Percentiles rank a stretch among this genome's conserved stretches.
Evolutionary conservation across 2,797 vertebrate species (phyloP).

Genomic region (Dendrocincla fuliginosa): DNA sequence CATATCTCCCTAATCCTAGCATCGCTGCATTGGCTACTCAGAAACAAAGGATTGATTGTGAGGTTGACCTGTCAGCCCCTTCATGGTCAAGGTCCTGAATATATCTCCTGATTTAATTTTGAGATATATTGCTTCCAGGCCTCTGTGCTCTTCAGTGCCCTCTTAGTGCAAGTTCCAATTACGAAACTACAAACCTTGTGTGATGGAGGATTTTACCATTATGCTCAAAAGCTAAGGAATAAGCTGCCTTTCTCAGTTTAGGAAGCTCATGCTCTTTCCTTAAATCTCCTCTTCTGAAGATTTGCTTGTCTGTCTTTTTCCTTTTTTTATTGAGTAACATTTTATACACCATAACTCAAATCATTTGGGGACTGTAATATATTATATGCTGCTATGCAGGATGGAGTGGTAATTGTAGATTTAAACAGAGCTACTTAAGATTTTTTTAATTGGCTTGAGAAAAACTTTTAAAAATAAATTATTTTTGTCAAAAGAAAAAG

Average conservation of each 20-base stretch:
- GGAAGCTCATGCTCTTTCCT: slow-evolving; percentile 25
- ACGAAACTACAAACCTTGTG: background rate
- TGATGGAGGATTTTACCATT: slow-evolving; percentile 38
- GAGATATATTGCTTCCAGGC: slow-evolving; percentile 43
- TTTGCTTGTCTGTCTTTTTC: background rate
- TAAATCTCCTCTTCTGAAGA: slow-evolving; percentile 40
- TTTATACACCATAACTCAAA: background rate
- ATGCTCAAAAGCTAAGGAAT: slow-evolving; percentile 39
- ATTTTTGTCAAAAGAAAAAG: background rate
- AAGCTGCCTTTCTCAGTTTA: slow-evolving; percentile 37
- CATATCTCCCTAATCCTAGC: background rate
- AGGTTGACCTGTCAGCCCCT: slow-evolving; percentile 30
- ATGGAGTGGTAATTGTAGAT: background rate
- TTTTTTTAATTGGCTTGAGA: background rate
- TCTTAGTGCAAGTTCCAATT: slow-evolving; percentile 44
- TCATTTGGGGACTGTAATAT: background rate
- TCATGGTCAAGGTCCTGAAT: slow-evolving; percentile 43
- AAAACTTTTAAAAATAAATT: background rate
- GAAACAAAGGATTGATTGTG: slow-evolving; percentile 34
- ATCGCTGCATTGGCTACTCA: background rate
- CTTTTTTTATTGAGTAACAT: background rate
- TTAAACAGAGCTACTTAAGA: background rate
- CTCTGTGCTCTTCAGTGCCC: slow-evolving; percentile 20
- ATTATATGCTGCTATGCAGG: background rate
- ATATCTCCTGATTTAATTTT: slow-evolving; percentile 63